Evolutionary conservation across 2,888 invertebrate genomes (phyloP).

Genomic region (Ophion costatus): DNA sequence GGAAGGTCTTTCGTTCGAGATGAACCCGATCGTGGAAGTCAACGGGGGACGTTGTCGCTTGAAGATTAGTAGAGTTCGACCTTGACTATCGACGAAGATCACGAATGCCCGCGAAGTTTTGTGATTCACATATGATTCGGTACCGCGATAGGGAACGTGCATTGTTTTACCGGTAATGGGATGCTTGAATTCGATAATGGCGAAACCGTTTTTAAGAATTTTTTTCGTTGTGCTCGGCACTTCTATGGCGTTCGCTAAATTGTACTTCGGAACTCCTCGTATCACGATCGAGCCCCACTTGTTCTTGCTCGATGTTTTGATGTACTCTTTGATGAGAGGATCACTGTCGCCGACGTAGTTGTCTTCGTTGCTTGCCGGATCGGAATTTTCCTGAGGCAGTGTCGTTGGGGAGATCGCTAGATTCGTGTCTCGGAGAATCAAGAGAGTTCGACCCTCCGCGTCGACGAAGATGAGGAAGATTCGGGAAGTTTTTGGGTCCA

Average conservation of each 20-base stretch:
- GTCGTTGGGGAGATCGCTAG: neutral
- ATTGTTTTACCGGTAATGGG: constrained; percentile 22
- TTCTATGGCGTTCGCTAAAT: constrained; percentile 10
- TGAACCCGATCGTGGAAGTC: too few relatives aligned
- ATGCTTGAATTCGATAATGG: constrained; percentile 41
- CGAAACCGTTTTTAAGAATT: neutral
- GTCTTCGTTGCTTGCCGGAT: neutral
- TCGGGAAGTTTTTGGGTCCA: neutral
- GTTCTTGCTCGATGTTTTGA: neutral
- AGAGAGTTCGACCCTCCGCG: constrained; percentile 16
- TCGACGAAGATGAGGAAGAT: constrained; percentile 40
- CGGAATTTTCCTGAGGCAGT: neutral
- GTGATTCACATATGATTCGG: constrained; percentile 39
- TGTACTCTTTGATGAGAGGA: neutral
- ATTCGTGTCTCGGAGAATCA: neutral
- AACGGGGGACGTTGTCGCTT: neutral
- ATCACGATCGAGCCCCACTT: constrained; percentile 37
- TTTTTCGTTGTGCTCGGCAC: neutral
- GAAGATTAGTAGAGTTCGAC: constrained; percentile 22
- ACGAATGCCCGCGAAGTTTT: constrained; percentile 5
- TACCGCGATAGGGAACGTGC: constrained; percentile 2
- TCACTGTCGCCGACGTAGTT: neutral
- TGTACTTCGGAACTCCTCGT: constrained; percentile 9
- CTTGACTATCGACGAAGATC: constrained; percentile 29
- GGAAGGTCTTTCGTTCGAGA: neutral